Evolutionary conservation across 2,797 vertebrate genomes (phyloP), one percentile per base, ranked within the genome.

Genomic region (Menidia menidia): DNA sequence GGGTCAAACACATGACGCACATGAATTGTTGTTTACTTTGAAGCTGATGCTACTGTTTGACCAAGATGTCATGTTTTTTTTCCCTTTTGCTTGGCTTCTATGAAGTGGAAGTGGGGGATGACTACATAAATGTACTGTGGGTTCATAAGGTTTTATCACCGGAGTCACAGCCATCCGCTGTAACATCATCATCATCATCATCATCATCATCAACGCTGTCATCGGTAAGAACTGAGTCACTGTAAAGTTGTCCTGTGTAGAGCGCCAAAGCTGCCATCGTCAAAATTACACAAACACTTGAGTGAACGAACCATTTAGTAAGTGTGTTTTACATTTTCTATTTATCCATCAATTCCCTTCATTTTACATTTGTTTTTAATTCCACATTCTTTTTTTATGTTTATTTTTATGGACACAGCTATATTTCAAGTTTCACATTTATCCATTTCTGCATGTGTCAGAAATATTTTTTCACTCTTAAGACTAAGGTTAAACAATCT

Each of bases 11-110:
- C 25, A 25, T 2, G 25, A 25, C 25, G 25, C 41, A 61, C 7
- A 42, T 57, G 70, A 77, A 63, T 69, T 31, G 35, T 64, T 69
- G 77, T 86, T 86, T 75, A 44, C 77, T 74, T 79, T 65, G 75
- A 77, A 64, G 78, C 77, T 79, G 77, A 77, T 68, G 80, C 75
- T 19, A 31, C 67, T 0, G 64, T 47, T 45, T 35, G 44, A n/a
- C 16, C 47, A 19, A 6, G 4, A 39, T 39, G 10, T 5, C 16
- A 53, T 7, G 45, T 8, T 47, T 48, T 48, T 47, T 54, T 64
- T 53, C 31, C 41, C 30, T 62, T 59, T 4, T 15, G 60, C 68
- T 48, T 30, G 1, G 35, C 35, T 39, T 39, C 10, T 2, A 39
- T 39, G 35, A 39, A 1, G 44, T 57, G 19, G 14, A 64, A 44